phyloP scores from a whole-genome alignment of 2,797 vertebrate genomes.

The Echeneis naucrates region DNA sequence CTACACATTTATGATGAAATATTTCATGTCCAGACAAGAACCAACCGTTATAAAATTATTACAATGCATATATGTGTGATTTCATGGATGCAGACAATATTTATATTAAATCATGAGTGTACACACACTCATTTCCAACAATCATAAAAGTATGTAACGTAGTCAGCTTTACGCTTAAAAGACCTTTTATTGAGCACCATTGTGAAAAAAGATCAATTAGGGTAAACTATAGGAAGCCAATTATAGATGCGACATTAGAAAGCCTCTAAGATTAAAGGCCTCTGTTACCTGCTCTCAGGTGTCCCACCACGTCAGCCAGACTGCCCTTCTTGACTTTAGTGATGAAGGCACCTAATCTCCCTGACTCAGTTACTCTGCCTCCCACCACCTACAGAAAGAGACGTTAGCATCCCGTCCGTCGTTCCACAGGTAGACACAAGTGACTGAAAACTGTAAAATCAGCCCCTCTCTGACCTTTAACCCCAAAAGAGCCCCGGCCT shows the following conservation, averaged over 20 bases:
- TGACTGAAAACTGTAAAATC: background rate
- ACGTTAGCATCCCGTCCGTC: background rate
- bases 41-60: too few species aligned
- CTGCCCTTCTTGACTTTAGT: slow-evolving; percentile 99
- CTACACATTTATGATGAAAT: background rate
- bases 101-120: too few species aligned
- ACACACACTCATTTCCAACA: too few species aligned
- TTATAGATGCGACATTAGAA: background rate
- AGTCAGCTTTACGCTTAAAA: background rate
- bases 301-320: slow-evolving; percentile 97
- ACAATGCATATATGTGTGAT: too few species aligned
- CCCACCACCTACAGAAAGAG: slow-evolving; percentile 90
- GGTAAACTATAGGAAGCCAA: background rate
- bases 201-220: background rate
- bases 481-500: slow-evolving; percentile 94
- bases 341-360: slow-evolving; percentile 99
- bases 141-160: background rate
- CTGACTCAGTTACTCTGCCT: slow-evolving; percentile 96
- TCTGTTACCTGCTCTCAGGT: slow-evolving; percentile 98
- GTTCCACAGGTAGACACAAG: background rate
- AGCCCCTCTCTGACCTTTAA: slow-evolving; percentile 89
- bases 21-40: background rate
- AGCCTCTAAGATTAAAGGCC: background rate
- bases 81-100: too few species aligned
- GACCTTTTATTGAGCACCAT: background rate